phyloP scores from a whole-genome alignment of 2,797 vertebrate species.

The Cottoperca gobio region DNA sequence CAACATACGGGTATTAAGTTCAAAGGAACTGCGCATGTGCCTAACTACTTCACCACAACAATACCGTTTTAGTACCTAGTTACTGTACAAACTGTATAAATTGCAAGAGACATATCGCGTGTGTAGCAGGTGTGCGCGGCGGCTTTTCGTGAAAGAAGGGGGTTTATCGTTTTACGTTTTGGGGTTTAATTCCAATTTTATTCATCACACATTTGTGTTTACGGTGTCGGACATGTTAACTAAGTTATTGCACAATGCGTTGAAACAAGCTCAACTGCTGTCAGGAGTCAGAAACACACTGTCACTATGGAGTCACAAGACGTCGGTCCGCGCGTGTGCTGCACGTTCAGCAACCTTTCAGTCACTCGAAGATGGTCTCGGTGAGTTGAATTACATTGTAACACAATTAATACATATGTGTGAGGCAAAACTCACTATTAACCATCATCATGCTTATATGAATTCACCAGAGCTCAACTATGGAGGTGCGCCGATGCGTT shows the following conservation, averaged over 20 bases:
- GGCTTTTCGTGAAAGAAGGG: too few relatives aligned
- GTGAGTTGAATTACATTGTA: slow-evolving; percentile 56
- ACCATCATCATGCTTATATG: fast-evolving
- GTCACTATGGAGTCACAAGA: slow-evolving; percentile 5
- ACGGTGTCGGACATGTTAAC: slow-evolving; percentile 34
- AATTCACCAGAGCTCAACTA: slow-evolving; percentile 83
- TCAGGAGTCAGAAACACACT: neutral
- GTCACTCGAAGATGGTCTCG: slow-evolving; percentile 68
- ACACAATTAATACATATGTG: fast-evolving
- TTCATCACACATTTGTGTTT: neutral
- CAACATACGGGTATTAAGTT: too few relatives aligned
- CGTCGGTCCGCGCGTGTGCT: slow-evolving; percentile 22
- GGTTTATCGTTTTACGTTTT: too few relatives aligned
- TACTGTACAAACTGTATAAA: too few relatives aligned
- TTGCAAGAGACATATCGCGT: too few relatives aligned
- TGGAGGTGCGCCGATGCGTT: slow-evolving; percentile 80
- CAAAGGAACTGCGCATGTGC: too few relatives aligned
- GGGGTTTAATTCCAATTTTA: neutral
- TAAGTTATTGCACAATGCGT: neutral
- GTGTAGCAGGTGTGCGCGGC: too few relatives aligned
- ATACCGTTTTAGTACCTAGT: too few relatives aligned
- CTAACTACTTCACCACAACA: too few relatives aligned
- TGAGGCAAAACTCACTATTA: fast-evolving
- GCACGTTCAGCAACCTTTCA: slow-evolving; percentile 39
- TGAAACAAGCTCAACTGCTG: neutral